These are phyloP conservation scores for Agapostemon virescens DNA, from an alignment of 2,888 invertebrate genomes.

Conservation along the genomic window DNA sequence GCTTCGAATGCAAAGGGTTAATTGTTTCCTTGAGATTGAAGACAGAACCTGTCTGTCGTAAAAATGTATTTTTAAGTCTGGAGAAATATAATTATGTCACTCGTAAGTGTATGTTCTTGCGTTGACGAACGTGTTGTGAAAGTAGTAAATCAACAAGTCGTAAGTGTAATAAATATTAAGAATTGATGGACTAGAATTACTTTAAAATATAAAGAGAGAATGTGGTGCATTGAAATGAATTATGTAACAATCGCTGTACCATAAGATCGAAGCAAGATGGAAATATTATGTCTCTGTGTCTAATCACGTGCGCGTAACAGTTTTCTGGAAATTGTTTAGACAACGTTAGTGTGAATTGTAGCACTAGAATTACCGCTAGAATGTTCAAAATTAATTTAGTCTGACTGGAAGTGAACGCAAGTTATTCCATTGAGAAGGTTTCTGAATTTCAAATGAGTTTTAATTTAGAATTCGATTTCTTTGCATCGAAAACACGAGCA, in stretches of 20 bases:
- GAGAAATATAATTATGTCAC: too few relatives aligned
- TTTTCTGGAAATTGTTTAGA: neutral
- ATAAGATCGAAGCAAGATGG: neutral
- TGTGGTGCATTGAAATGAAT: too few relatives aligned
- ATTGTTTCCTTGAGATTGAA: too few relatives aligned
- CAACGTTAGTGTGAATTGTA: neutral
- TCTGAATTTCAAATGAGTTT: conserved; percentile 12
- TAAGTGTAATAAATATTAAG: too few relatives aligned
- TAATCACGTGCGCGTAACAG: neutral
- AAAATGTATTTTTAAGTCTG: too few relatives aligned
- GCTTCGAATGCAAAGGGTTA: too few relatives aligned
- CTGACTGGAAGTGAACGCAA: neutral
- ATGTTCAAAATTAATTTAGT: neutral
- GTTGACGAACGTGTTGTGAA: too few relatives aligned
- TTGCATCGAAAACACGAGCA: neutral
- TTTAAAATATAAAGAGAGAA: too few relatives aligned
- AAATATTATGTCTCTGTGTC: neutral
- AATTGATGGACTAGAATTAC: too few relatives aligned
- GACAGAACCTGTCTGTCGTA: too few relatives aligned
- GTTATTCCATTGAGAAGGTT: conserved; percentile 1
- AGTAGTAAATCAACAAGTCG: too few relatives aligned
- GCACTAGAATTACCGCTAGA: neutral
- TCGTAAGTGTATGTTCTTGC: too few relatives aligned
- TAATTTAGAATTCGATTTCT: conserved; percentile 9
- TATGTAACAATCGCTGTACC: neutral